Evolutionary conservation across 2,888 invertebrate genomes (phyloP), one percentile per base, ranked within the genome.

Genomic region (Steinernema scapterisci): DNA sequence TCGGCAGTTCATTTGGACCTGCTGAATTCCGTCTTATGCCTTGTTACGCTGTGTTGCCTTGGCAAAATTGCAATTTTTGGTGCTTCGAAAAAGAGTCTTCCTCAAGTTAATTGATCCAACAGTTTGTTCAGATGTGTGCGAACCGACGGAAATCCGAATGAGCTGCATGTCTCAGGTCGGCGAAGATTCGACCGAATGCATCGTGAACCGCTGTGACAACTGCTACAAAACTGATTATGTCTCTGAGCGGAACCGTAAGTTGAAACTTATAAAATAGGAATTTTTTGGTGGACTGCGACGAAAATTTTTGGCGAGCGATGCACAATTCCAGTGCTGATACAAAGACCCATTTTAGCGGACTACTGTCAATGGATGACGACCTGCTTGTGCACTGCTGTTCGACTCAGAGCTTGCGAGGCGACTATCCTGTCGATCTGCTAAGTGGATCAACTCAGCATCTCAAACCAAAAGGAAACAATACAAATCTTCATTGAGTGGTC

Each of bases 351-450:
- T 54, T 63, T 25, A 63, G 63, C 63, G 31, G 63, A 63, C 31
- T 63, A 63, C 31, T 63, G 63, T 63, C 63, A 63, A 27, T 63
- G 63, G 63, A 63, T 63, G 63, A 63, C 63, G 31, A 63, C 31
- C 31, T 63, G 63, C 38, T 38, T 63, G 63, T 63, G 63, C 63
- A 63, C 63, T 5, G 63, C 63, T 1, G 27, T 27, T 1, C 63
- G 63, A 6, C 63, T 63, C 3, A 27, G 63, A 27, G 63, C 63
- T 16, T 63, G 63, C 16, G 63, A 63, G 25, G 63, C 63, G 31
- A 63, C 63, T 6, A 63, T 63, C 31, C 63, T 63, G 7, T 27
- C 63, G 3, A 63, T 63, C 63, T 63, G 63, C 31, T 63, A 63
- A 63, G 63, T 2, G 5, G 63, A 63, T 16, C n/a, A 48, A 3